phyloP scores from a whole-genome alignment of 2,888 invertebrate species.

The Syrphus vitripennis region DNA sequence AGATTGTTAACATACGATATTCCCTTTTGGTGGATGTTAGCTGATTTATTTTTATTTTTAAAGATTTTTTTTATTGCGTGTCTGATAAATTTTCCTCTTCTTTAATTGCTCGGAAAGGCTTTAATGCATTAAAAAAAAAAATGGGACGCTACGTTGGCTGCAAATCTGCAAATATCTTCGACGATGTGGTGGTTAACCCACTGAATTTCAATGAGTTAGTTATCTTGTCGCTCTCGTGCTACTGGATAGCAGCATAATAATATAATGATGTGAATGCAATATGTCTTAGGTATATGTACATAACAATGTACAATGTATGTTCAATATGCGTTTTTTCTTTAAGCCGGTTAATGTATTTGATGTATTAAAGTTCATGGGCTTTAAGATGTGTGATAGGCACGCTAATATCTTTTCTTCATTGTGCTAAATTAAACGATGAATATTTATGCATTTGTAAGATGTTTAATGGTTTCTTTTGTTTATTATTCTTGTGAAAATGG shows the following conservation, averaged over 20 bases:
- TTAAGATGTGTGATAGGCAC: neutral
- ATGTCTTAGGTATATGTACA: neutral
- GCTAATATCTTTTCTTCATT: neutral
- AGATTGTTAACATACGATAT: neutral
- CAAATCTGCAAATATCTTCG: slow-evolving; percentile 31
- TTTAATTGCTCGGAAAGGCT: slow-evolving; percentile 50
- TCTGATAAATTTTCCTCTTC: slow-evolving; percentile 1
- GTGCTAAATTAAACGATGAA: slow-evolving; percentile 14
- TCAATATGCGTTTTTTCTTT: neutral
- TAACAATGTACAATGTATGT: neutral
- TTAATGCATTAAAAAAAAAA: slow-evolving; percentile 29
- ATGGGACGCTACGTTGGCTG: slow-evolving; percentile 15
- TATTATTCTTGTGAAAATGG: neutral
- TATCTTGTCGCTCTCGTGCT: slow-evolving; percentile 37
- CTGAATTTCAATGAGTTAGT: slow-evolving; percentile 60
- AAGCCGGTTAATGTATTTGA: slow-evolving; percentile 42
- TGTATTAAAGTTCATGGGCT: slow-evolving; percentile 56
- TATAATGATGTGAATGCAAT: neutral
- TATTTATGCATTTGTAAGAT: slow-evolving; percentile 19
- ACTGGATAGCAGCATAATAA: slow-evolving; percentile 37
- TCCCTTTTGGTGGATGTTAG: neutral
- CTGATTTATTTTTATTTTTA: slow-evolving; percentile 30
- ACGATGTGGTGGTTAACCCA: slow-evolving; percentile 49
- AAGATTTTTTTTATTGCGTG: neutral
- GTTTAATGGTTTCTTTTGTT: slow-evolving; percentile 8